Percentiles rank a stretch among this genome's conserved stretches.
Conservation (phyloP, 2,888 invertebrate genomes). For the Petrolisthes manimaculis region DNA sequence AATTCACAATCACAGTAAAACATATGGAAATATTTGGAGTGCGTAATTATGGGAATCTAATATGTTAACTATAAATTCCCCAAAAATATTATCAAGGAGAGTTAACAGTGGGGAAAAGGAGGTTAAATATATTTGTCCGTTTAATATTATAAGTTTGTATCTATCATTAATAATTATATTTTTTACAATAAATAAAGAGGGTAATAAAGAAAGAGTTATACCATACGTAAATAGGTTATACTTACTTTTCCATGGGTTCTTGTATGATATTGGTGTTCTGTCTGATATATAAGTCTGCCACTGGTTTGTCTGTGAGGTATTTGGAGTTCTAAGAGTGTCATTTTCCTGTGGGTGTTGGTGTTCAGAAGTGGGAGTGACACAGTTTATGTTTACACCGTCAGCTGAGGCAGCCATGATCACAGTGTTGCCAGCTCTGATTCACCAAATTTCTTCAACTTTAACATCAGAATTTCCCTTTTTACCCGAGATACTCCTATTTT, state of each 20-base stretch:
- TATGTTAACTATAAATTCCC: too few relatives aligned
- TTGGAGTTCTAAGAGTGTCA: slow-evolving; percentile 19
- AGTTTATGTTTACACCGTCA: slow-evolving; percentile 44
- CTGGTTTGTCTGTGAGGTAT: slow-evolving; percentile 30
- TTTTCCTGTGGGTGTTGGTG: slow-evolving; percentile 8
- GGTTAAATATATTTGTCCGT: background rate
- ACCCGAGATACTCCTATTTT: too few relatives aligned
- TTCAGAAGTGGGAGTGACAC: slow-evolving; percentile 27
- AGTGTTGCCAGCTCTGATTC: background rate
- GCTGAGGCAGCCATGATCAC: slow-evolving; percentile 65
- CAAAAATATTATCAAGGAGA: background rate
- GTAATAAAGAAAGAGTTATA: background rate
- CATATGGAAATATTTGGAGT: too few relatives aligned
- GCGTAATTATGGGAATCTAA: too few relatives aligned
- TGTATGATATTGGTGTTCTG: slow-evolving; percentile 43
- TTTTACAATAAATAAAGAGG: background rate
- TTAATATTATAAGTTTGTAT: background rate
- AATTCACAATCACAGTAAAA: too few relatives aligned
- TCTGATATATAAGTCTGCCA: slow-evolving; percentile 58
- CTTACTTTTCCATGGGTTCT: slow-evolving; percentile 55
- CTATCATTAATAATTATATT: background rate
- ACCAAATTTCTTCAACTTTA: too few relatives aligned
- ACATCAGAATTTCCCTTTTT: too few relatives aligned
- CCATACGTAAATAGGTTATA: background rate
- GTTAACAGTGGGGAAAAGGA: background rate